A percentile compares a stretch with the other conserved stretches of the same genome.
These are phyloP conservation scores for Cheilinus undulatus DNA, from an alignment of 2,113 vertebrate genomes.

Conservation along the genomic window DNA sequence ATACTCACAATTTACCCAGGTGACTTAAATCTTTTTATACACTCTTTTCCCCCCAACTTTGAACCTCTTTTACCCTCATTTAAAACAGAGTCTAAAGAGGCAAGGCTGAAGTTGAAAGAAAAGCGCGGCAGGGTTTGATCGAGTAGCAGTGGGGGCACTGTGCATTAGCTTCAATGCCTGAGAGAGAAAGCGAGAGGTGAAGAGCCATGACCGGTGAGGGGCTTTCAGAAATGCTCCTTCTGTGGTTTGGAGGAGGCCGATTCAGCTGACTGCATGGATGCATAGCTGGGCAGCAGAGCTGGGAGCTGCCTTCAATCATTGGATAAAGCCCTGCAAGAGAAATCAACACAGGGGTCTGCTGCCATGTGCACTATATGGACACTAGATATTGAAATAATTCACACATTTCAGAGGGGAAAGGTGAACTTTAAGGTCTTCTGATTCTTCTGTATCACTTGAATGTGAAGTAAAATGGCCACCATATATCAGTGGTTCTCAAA, in stretches of 20 bases:
- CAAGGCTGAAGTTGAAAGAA: not conserved
- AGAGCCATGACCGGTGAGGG: constrained; percentile 26
- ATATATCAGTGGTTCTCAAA: too few species aligned
- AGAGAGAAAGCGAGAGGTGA: constrained; percentile 27
- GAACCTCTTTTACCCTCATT: not conserved
- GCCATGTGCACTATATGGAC: constrained; percentile 5
- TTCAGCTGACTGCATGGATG: constrained; percentile 56
- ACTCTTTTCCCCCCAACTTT: not conserved
- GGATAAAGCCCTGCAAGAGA: constrained; percentile 28
- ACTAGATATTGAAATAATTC: not conserved
- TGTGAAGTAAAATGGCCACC: too few species aligned
- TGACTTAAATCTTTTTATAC: constrained; percentile 7
- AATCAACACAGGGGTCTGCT: constrained; percentile 11
- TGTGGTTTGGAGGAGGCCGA: constrained; percentile 40
- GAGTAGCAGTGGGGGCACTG: not conserved
- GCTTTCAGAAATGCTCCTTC: constrained; percentile 43
- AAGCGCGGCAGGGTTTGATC: constrained; percentile 11
- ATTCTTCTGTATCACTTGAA: too few species aligned
- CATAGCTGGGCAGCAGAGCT: constrained; percentile 33
- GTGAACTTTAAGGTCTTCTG: too few species aligned
- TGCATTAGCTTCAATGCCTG: constrained; percentile 8
- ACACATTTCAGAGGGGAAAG: not conserved
- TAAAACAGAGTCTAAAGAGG: constrained; percentile 9
- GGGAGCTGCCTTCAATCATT: constrained; percentile 50
- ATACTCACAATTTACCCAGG: constrained; percentile 36